Evolutionary conservation across 2,797 vertebrate species (phyloP).

Genomic region (Emydoidea blandingii): DNA sequence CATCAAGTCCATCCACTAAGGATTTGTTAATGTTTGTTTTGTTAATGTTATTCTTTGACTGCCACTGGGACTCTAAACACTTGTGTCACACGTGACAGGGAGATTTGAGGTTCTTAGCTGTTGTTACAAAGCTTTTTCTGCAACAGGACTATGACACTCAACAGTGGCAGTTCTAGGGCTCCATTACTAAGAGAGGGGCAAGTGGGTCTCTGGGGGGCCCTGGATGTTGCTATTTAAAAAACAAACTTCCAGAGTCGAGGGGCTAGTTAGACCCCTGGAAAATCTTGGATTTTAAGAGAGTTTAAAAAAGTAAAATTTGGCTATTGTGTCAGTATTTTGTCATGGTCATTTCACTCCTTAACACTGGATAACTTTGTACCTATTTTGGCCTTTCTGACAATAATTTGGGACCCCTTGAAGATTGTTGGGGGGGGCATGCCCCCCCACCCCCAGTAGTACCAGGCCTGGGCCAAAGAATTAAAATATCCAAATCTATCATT

Average conservation of each 20-base stretch:
- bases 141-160: fast-evolving
- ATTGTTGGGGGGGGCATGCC: background rate
- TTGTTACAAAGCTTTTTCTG: fast-evolving
- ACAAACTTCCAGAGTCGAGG: background rate
- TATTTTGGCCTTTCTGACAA: background rate
- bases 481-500: background rate
- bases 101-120: background rate
- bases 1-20: fast-evolving
- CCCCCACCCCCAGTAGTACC: too few relatives aligned
- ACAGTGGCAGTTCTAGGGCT: background rate
- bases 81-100: fast-evolving
- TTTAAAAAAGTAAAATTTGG: background rate
- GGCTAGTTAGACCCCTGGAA: background rate
- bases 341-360: background rate
- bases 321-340: background rate
- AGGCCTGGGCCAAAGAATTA: background rate
- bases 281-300: background rate
- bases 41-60: fast-evolving
- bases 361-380: background rate
- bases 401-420: background rate
- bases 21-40: background rate
- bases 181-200: background rate
- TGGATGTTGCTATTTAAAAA: background rate
- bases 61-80: fast-evolving
- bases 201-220: background rate